phyloP scores from a whole-genome alignment of 1,140 invertebrate species.

The Bombus fervidus region DNA sequence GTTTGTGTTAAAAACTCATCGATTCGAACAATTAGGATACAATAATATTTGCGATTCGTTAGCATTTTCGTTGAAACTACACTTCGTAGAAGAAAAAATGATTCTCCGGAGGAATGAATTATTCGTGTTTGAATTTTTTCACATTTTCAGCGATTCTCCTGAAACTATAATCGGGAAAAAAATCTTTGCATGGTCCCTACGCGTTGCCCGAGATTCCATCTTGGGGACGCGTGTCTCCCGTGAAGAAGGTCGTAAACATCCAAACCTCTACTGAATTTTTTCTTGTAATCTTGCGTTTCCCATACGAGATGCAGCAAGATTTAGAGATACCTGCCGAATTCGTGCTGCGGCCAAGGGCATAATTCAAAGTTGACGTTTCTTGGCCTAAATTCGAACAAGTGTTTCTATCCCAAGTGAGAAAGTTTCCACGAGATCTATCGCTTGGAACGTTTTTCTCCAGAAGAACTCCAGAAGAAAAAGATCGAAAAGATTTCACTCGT shows the following conservation, averaged over 20 bases:
- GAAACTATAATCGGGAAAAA: conserved; percentile 1
- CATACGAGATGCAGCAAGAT: conserved; percentile 49
- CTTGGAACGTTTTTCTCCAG: not conserved
- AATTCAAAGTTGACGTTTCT: conserved; percentile 41
- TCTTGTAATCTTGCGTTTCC: conserved; percentile 15
- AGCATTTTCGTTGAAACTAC: not conserved
- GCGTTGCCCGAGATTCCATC: conserved; percentile 47
- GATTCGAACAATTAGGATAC: not conserved
- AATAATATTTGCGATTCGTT: not conserved
- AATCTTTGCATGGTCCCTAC: conserved; percentile 22
- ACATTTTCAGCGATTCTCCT: not conserved
- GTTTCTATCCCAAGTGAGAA: not conserved
- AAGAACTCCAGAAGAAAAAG: not conserved
- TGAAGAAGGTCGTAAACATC: conserved; percentile 54
- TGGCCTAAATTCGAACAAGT: conserved; percentile 48
- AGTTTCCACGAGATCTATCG: not conserved
- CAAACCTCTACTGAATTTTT: conserved; percentile 1
- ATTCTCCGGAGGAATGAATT: not conserved
- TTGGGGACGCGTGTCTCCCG: not conserved
- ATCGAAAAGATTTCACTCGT: not conserved
- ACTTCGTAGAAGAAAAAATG: not conserved
- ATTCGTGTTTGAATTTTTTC: conserved; percentile 19
- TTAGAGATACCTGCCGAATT: conserved; percentile 34
- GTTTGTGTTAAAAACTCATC: not conserved
- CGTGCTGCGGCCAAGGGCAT: conserved; percentile 22